Evolutionary conservation across 1,140 invertebrate species (phyloP), one percentile per base, ranked within the genome.

Genomic region (Diabrotica undecimpunctata): DNA sequence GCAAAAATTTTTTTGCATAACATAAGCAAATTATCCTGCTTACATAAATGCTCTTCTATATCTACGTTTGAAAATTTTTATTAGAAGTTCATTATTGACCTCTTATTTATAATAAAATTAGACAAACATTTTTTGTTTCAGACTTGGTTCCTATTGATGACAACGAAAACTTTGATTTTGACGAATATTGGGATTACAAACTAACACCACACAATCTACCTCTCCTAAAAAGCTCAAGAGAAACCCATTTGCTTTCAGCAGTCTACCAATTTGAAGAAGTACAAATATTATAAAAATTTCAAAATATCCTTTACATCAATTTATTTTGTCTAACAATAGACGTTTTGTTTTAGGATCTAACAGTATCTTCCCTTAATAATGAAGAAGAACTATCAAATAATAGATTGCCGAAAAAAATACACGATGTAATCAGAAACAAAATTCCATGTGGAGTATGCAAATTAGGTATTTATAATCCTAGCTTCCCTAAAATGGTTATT

Each of bases 111-210:
- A 10, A 10, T 46, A 10, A n/a, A n/a, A 8, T 46, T 46, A 10
- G n/a, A 46, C 7, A 8, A 8, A 8, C 41, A n/a, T n/a, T 10
- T 11, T 54, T 5, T 39, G 12, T 64, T 64, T 57, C 37, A 65
- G 64, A 55, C n/a, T 25, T 35, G 39, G 64, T 35, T 10, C 64
- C 64, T 25, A 14, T 65, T 5, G n/a, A 63, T 39, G 53, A 58
- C 7, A 12, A 36, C 7, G 9, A 35, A 57, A 10, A 13, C 9
- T 11, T 50, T 57, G 66, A 69, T 52, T 76, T 76, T 65, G 53
- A 71, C 38, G 74, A 76, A 54, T 60, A 70, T 11, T 76, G 74
- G 74, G 54, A 74, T 54, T 74, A 72, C 52, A 57, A 72, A 61
- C 55, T 70, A 14, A n/a, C 58, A 39, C 68, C 71, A 13, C 61